A percentile compares a stretch with the other conserved stretches of the same genome.
Evolutionary conservation across 2,797 vertebrate species (phyloP).

Genomic region (Masticophis lateralis): DNA sequence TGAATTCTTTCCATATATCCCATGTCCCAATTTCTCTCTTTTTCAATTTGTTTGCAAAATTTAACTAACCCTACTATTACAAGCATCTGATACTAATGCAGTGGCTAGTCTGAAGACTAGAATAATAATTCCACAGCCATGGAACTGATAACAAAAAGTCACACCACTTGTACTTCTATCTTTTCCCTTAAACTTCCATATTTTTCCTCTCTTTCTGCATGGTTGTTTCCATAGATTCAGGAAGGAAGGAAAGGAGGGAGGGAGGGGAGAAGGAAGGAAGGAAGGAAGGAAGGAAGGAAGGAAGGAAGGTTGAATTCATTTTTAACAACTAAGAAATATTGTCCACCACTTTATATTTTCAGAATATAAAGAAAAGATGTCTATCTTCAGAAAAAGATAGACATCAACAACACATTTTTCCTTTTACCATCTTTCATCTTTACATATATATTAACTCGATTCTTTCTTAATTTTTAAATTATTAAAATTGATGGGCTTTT

Average conservation of each 20-base stretch:
- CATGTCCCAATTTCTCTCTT: constrained; percentile 3
- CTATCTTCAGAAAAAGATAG: neutral
- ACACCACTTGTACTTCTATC: neutral
- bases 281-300: too few relatives aligned
- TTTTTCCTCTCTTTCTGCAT: neutral
- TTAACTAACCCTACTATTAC: neutral
- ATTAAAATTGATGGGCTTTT: neutral
- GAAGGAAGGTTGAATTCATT: neutral
- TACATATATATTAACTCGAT: neutral
- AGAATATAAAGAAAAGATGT: too few relatives aligned
- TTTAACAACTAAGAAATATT: neutral
- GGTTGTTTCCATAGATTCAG: neutral
- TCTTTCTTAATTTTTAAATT: neutral
- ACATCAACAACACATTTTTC: neutral
- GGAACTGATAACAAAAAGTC: neutral
- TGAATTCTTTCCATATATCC: neutral
- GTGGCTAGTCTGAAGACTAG: neutral
- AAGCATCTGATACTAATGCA: neutral
- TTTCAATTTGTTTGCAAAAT: neutral
- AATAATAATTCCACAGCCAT: neutral
- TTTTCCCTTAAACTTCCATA: neutral
- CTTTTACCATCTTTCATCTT: neutral
- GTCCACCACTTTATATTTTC: neutral
- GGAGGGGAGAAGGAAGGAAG: too few relatives aligned
- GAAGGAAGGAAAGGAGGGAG: neutral